A percentile compares a stretch with the other conserved stretches of the same genome.
Conservation (phyloP, 2,113 vertebrate species). For the Myotis yumanensis region DNA sequence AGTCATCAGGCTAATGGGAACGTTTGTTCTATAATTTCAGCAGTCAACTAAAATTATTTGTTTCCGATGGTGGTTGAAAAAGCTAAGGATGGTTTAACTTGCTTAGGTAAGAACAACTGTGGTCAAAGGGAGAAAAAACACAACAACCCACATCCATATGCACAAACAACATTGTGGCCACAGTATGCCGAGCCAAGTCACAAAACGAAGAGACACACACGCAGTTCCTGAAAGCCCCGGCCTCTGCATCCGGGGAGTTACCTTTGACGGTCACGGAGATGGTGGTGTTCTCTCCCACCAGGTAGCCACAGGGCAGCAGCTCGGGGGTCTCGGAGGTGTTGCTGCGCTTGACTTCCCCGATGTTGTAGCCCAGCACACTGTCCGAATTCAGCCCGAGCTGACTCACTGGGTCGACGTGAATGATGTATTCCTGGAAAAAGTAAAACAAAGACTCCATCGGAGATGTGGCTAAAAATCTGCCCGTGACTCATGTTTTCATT, state of each 20-base stretch:
- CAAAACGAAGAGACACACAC: background rate
- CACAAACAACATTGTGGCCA: background rate
- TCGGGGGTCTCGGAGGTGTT: conserved; percentile 88
- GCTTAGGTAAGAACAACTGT: background rate
- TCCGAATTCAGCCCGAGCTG: conserved; percentile 95
- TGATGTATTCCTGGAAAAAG: conserved; percentile 92
- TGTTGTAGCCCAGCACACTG: conserved; percentile 95
- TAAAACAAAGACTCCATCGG: background rate
- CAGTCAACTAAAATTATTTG: conserved; percentile 47
- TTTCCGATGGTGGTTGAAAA: background rate
- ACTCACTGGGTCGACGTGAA: conserved; percentile 93
- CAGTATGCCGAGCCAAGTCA: background rate
- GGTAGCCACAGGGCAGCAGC: conserved; percentile 96
- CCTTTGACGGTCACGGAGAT: conserved; percentile 95
- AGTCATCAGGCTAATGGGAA: conserved; percentile 38
- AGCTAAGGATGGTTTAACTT: background rate
- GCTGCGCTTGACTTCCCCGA: conserved; percentile 92
- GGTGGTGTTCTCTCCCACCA: conserved; percentile 96
- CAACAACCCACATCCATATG: background rate
- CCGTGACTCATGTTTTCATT: background rate
- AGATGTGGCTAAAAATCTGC: background rate
- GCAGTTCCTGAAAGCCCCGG: background rate
- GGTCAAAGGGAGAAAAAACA: background rate
- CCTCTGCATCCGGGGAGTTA: conserved; percentile 64
- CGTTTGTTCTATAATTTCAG: conserved; percentile 48